Evolutionary conservation across 2,797 vertebrate species (phyloP), one percentile per base, ranked within the genome.

Genomic region (Poeciliopsis presidionis): DNA sequence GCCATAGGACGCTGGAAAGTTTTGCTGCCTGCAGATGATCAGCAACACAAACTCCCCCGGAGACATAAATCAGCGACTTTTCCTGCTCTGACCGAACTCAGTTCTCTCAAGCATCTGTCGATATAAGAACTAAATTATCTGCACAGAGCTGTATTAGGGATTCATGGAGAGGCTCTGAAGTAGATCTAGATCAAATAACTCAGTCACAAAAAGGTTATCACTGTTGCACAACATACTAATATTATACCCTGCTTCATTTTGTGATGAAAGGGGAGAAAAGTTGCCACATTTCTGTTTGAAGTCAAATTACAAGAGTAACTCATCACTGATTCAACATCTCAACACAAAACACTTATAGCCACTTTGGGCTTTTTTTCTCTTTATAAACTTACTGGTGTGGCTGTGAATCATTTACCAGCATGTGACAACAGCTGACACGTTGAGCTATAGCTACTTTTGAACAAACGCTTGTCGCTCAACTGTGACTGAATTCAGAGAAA

Each of bases 41-140:
- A 77, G 47, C 75, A 61, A 74, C 69, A 51, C 55, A 71, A 69
- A 36, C 51, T 78, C 55, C 67, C 71, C 63, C n/a, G 57, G 25
- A 46, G 25, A 49, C 20, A 55, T 55, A 73, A 47, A 51, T 75
- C 28, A 20, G 65, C 22, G n/a, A n/a, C 65, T 70, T 78, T 61
- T 71, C 8, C 46, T 73, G 55, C 51, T 72, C 43, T 39, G 72
- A 83, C 72, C 47, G 47, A 75, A 76, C 76, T 82, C 36, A 59
- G 59, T 78, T 81, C 76, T 84, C 45, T 85, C 78, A 79, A 84
- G 85, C 80, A 70, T 77, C 53, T 82, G 84, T 85, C 81, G 72
- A 73, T 83, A 71, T 77, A 63, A 51, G 57, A 75, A 89, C 45
- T 73, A 65, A 80, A 63, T 81, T 69, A 84, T 84, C 79, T 61